A percentile compares a stretch with the other conserved stretches of the same genome.
Conservation (phyloP, 2,888 invertebrate species). For the Iselma pallidipennis region DNA sequence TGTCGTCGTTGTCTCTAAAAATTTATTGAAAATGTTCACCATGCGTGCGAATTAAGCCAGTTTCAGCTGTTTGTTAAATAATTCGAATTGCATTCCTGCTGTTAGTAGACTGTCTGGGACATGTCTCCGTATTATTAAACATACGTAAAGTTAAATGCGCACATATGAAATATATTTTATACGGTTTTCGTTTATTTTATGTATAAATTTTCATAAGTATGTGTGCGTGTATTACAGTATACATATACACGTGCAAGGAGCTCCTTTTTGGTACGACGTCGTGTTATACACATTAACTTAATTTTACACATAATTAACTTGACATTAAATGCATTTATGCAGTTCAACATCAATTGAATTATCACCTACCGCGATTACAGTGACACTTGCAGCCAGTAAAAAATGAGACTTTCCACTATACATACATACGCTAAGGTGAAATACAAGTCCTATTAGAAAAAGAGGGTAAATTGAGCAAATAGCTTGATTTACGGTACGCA, state of each 20-base stretch:
- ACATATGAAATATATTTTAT: neutral
- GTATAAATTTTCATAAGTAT: neutral
- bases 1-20: slow-evolving; percentile 7
- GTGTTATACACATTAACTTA: slow-evolving; percentile 11
- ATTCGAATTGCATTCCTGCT: neutral
- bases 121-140: neutral
- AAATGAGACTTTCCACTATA: too few relatives aligned
- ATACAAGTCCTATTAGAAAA: too few relatives aligned
- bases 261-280: neutral
- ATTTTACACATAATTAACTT: slow-evolving; percentile 22
- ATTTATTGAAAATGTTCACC: slow-evolving; percentile 16
- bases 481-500: too few relatives aligned
- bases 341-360: slow-evolving; percentile 14
- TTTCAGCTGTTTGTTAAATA: slow-evolving; percentile 4
- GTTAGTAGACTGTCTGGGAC: slow-evolving; percentile 14
- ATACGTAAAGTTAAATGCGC: neutral
- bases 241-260: neutral
- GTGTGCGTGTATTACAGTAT: neutral
- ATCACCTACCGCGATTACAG: too few relatives aligned
- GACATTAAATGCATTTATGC: slow-evolving; percentile 16
- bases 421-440: too few relatives aligned
- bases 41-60: slow-evolving; percentile 17
- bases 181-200: neutral
- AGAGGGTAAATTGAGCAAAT: too few relatives aligned
- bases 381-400: too few relatives aligned